phyloP scores from a whole-genome alignment of 1,140 invertebrate species.

The Drosophila setifemur region DNA sequence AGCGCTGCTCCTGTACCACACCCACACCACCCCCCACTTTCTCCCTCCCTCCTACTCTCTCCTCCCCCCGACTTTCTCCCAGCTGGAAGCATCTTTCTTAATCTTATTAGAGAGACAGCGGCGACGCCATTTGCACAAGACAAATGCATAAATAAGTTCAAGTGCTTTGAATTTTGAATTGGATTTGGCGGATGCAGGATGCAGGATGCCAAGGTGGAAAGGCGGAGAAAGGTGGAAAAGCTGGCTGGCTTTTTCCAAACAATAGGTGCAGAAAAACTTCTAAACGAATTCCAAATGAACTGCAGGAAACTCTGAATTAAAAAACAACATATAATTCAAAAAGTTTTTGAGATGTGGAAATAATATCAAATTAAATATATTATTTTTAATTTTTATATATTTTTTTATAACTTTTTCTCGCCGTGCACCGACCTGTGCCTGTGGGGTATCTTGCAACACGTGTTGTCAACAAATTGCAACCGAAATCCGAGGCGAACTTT shows the following conservation, averaged over 20 bases:
- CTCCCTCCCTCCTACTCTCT: background rate
- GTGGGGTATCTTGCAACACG: constrained; percentile 57
- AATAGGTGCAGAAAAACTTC: background rate
- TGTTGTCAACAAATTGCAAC: constrained; percentile 76
- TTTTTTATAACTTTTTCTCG: no score
- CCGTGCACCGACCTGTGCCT: constrained; percentile 4
- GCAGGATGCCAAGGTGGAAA: background rate
- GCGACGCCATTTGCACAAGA: constrained; percentile 70
- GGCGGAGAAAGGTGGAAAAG: background rate
- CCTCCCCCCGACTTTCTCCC: background rate
- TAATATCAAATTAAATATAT: background rate
- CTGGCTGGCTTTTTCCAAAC: no score
- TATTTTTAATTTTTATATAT: no score
- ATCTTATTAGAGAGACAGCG: constrained; percentile 55
- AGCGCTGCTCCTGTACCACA: background rate
- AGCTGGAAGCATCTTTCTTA: constrained; percentile 40
- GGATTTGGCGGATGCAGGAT: constrained; percentile 51
- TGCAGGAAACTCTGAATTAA: background rate
- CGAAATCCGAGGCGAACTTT: constrained; percentile 67
- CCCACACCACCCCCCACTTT: background rate
- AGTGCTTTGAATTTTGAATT: constrained; percentile 73
- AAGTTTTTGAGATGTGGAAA: no score
- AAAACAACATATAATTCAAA: background rate
- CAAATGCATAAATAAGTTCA: constrained; percentile 76
- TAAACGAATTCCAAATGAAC: background rate